Evolutionary conservation across 92 coral and sea anemone species (phyloP).

Genomic region (Siderastrea siderea): DNA sequence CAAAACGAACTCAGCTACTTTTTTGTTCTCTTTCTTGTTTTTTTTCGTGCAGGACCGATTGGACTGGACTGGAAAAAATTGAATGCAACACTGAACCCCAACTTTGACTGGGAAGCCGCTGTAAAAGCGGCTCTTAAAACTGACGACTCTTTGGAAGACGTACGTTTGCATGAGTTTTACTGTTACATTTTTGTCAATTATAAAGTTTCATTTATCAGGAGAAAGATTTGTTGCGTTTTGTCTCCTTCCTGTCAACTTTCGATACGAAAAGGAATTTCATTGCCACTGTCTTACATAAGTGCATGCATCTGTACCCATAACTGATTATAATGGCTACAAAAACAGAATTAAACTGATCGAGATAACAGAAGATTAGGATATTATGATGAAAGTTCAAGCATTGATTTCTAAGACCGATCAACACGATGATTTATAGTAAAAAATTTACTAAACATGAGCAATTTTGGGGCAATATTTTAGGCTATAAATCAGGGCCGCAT

Average conservation of each 20-base stretch:
- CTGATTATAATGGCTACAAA: no score
- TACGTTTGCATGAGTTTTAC: background rate
- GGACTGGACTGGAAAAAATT: slow-evolving; percentile 62
- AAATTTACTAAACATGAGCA: background rate
- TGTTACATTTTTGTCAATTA: no score
- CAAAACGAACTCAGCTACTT: background rate
- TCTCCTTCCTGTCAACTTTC: no score
- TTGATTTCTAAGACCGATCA: background rate
- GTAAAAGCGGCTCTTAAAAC: slow-evolving; percentile 34
- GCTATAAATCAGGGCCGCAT: slow-evolving; percentile 50
- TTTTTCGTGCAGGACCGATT: background rate
- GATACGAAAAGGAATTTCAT: no score
- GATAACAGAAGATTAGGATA: no score
- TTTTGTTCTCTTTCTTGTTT: background rate
- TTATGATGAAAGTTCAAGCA: no score
- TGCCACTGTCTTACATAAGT: no score
- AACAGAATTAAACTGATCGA: no score
- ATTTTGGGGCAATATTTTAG: slow-evolving; percentile 26
- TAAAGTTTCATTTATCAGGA: no score
- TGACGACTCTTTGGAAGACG: slow-evolving; percentile 51
- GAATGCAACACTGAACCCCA: slow-evolving; percentile 47
- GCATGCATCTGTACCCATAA: no score
- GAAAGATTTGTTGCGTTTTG: no score
- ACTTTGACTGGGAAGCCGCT: slow-evolving; percentile 73
- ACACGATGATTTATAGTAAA: no score